phyloP scores from a whole-genome alignment of 2,888 invertebrate genomes.

The Micropterix aruncella region DNA sequence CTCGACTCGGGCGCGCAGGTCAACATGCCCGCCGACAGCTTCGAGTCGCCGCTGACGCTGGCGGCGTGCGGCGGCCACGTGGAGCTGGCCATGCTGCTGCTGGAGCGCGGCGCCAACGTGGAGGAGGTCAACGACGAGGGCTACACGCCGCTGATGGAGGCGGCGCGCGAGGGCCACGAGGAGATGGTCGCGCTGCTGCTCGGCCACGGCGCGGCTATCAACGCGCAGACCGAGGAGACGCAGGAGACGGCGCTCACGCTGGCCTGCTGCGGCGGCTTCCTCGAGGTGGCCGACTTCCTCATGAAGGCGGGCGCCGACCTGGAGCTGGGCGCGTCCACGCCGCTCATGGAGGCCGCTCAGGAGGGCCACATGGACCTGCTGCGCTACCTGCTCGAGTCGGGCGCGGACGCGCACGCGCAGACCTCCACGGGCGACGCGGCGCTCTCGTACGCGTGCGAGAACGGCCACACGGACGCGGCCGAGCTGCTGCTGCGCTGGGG shows the following conservation, averaged over 20 bases:
- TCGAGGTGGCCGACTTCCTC: constrained; percentile 84
- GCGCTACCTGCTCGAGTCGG: constrained; percentile 68
- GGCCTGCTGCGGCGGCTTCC: constrained; percentile 90
- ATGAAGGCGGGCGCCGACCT: constrained; percentile 91
- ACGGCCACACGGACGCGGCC: constrained; percentile 95
- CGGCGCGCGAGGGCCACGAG: constrained; percentile 95
- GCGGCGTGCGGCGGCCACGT: constrained; percentile 99
- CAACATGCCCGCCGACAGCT: constrained; percentile 98
- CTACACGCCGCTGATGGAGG: constrained; percentile 98
- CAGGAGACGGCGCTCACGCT: constrained; percentile 92
- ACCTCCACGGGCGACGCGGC: constrained; percentile 94
- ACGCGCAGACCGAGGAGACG: constrained; percentile 97
- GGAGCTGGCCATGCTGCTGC: constrained; percentile 86
- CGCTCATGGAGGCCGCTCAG: constrained; percentile 97
- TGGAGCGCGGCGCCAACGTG: constrained; percentile 95
- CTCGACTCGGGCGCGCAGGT: constrained; percentile 96
- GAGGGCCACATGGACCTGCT: constrained; percentile 94
- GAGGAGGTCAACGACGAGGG: constrained; percentile 99
- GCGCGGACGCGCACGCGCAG: constrained; percentile 85
- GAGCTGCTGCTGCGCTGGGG: constrained; percentile 82
- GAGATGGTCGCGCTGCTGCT: constrained; percentile 93
- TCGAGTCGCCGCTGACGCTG: constrained; percentile 95
- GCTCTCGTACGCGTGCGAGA: constrained; percentile 95
- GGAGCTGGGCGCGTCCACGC: constrained; percentile 90
- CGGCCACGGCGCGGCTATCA: constrained; percentile 90